These are phyloP conservation scores for Anomalospiza imberbis DNA, from an alignment of 2,797 vertebrate genomes.

Conservation along the genomic window DNA sequence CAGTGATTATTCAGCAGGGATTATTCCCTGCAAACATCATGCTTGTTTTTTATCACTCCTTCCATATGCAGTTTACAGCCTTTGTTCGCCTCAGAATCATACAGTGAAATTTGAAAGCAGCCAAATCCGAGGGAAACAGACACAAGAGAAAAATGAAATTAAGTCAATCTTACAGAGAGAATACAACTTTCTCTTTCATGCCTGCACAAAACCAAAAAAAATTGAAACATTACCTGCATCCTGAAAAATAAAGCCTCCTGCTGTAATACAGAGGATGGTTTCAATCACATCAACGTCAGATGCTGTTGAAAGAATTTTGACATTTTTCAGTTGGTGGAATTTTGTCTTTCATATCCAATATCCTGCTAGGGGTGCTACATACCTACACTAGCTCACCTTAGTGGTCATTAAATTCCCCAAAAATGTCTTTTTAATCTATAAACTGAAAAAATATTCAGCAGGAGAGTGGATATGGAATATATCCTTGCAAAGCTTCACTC, in stretches of 20 bases:
- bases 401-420: background rate
- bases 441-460: background rate
- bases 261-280: conserved; percentile 20
- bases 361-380: background rate
- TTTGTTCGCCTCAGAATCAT: conserved; percentile 7
- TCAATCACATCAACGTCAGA: conserved; percentile 25
- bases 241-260: conserved; percentile 47
- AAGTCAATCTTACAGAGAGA: background rate
- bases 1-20: conserved; percentile 31
- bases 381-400: background rate
- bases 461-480: background rate
- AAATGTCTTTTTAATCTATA: background rate
- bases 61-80: background rate
- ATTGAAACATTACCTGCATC: conserved; percentile 46
- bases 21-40: background rate
- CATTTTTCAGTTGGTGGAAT: background rate
- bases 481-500: background rate
- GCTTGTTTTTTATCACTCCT: conserved; percentile 28
- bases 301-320: background rate
- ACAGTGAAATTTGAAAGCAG: conserved; percentile 20
- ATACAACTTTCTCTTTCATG: background rate
- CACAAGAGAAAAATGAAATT: conserved; percentile 7
- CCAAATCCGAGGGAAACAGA: background rate
- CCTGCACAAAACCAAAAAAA: background rate
- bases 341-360: background rate